Conservation (phyloP, 2,888 invertebrate genomes). For the Euspilapteryx auroguttella region DNA sequence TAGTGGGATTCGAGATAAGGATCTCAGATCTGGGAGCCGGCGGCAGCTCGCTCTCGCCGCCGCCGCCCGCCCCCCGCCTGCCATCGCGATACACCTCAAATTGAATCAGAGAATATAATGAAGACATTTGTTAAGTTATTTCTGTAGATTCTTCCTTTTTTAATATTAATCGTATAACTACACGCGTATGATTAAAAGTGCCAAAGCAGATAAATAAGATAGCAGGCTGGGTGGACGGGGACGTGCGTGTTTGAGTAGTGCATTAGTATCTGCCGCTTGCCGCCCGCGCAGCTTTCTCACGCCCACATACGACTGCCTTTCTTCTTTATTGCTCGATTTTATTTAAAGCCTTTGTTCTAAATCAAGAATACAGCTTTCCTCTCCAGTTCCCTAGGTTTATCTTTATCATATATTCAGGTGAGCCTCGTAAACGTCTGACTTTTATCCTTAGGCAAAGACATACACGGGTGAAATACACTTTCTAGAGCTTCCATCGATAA, state of each 20-base stretch:
- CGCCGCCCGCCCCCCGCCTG: not conserved
- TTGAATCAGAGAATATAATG: not conserved
- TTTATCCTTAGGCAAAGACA: no score
- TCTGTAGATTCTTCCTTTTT: no score
- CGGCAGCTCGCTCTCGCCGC: not conserved
- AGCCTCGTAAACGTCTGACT: no score
- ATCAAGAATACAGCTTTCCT: no score
- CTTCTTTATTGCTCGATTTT: conserved; percentile 26
- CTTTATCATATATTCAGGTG: no score
- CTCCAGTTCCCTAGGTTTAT: no score
- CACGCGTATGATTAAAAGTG: no score
- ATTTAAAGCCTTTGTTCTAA: conserved; percentile 16
- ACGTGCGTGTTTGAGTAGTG: conserved; percentile 27
- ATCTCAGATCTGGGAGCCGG: conserved; percentile 1
- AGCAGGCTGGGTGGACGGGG: not conserved
- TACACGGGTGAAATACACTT: no score
- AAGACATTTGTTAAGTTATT: not conserved
- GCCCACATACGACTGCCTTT: conserved; percentile 33
- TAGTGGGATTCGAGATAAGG: conserved; percentile 20
- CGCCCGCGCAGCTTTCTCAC: conserved; percentile 41
- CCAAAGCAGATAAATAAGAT: no score
- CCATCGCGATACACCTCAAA: no score
- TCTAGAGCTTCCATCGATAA: no score
- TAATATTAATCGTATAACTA: no score
- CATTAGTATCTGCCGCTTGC: conserved; percentile 27